Conservation (phyloP, 2,888 invertebrate genomes). For the Neria commutata region DNA sequence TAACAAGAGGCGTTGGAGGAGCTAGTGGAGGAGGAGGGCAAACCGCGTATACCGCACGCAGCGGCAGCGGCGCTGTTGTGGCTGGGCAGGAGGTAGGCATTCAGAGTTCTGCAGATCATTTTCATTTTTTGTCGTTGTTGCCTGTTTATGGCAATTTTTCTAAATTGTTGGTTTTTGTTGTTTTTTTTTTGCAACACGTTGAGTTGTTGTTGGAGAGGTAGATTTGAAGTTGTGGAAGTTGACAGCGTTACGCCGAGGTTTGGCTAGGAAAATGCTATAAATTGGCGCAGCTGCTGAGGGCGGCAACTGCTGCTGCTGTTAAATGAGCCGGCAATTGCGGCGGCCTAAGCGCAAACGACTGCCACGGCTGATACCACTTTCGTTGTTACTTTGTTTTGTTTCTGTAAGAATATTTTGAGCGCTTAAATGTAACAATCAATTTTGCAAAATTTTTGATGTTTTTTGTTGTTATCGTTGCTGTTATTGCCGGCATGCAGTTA, state of each 20-base stretch:
- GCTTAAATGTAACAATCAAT: no score
- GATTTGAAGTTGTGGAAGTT: not conserved
- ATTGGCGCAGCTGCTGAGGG: not conserved
- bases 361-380: no score
- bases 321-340: no score
- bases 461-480: no score
- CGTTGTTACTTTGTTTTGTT: no score
- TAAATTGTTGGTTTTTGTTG: not conserved
- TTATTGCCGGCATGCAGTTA: no score
- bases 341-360: no score
- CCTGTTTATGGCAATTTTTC: not conserved
- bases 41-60: not conserved
- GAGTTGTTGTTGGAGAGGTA: no score
- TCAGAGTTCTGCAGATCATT: constrained; percentile 24
- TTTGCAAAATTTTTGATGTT: no score
- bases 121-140: constrained; percentile 7
- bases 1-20: not conserved
- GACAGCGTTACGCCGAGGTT: not conserved
- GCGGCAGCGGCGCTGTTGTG: not conserved
- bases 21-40: not conserved
- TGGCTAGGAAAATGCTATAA: not conserved
- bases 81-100: not conserved
- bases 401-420: no score
- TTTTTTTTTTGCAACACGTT: no score
- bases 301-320: no score